Evolutionary conservation across 2,888 invertebrate genomes (phyloP), one percentile per base, ranked within the genome.

Genomic region (Lingula anatina): DNA sequence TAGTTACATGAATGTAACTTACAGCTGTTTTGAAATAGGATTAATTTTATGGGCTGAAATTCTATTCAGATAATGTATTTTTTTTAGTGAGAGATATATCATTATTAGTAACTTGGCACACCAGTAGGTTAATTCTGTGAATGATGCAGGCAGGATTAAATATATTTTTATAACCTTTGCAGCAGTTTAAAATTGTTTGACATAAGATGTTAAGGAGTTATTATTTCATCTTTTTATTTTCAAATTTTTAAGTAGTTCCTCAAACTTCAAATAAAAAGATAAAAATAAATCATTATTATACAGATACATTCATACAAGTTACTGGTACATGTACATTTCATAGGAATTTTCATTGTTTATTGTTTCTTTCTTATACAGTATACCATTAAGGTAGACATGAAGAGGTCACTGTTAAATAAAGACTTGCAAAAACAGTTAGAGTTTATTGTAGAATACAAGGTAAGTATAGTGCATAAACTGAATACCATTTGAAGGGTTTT

Each of bases 371-470:
- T 26, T 18, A 38, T 65, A 21, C 63, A 78, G 76, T 78, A 78
- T 54, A 59, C 65, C 24, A 54, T 95, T 20, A 86, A 86, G 68
- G 91, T 90, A 72, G 90, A 90, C 65, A 85, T 96, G 73, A 93
- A 90, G 76, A 80, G 94, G 46, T 89, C 87, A 41, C 87, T 96
- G 68, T 79, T 95, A 24, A 89, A 88, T 47, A 95, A 94, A 76
- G 92, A 91, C 55, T 77, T 94, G 18, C 85, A 85, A 66, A 88
- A 90, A 68, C 83, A 83, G 7, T 84, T 89, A 68, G 91, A 94
- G 75, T 94, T 96, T 75, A 87, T 96, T 68, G 86, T 96, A 5
- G 94, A 96, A 76, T 87, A 87, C 67, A 85, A 84, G 76, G 85
- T 85, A 49, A 23, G 51, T 44, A 46, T 45, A 41, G 24, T 9